phyloP scores from a whole-genome alignment of 92 coral and sea anemone genomes.

The Paramuricea clavata region DNA sequence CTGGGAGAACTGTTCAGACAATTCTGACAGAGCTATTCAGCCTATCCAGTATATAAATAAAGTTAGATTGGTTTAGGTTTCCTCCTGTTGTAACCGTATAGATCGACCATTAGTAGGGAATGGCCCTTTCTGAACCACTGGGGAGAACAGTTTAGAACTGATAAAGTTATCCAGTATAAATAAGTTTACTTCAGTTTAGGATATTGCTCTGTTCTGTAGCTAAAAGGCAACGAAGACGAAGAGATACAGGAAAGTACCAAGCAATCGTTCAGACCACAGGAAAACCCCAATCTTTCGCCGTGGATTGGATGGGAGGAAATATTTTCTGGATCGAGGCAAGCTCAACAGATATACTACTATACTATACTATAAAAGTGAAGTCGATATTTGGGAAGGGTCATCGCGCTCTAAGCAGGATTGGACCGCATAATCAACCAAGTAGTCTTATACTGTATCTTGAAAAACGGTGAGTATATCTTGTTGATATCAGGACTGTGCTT shows the following conservation, averaged over 20 bases:
- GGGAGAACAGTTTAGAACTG: not conserved
- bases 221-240: constrained; percentile 4
- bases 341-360: no score
- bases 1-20: no score
- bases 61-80: no score
- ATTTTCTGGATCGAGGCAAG: constrained; percentile 18
- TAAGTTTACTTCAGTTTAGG: not conserved
- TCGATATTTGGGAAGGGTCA: constrained; percentile 24
- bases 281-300: constrained; percentile 41
- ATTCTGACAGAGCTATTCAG: no score
- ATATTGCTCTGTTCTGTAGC: not conserved
- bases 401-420: not conserved
- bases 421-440: not conserved
- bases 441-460: constrained; percentile 25
- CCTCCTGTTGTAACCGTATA: no score
- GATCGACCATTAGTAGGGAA: no score
- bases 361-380: not conserved
- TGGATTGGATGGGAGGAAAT: constrained; percentile 31
- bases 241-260: not conserved
- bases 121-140: no score
- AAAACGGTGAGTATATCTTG: constrained; percentile 13
- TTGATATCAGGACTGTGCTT: no score
- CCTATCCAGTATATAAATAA: no score
- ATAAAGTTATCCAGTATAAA: no score
- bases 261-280: constrained; percentile 48